Conservation (phyloP, 2,797 vertebrate genomes). For the Lerista edwardsae region DNA sequence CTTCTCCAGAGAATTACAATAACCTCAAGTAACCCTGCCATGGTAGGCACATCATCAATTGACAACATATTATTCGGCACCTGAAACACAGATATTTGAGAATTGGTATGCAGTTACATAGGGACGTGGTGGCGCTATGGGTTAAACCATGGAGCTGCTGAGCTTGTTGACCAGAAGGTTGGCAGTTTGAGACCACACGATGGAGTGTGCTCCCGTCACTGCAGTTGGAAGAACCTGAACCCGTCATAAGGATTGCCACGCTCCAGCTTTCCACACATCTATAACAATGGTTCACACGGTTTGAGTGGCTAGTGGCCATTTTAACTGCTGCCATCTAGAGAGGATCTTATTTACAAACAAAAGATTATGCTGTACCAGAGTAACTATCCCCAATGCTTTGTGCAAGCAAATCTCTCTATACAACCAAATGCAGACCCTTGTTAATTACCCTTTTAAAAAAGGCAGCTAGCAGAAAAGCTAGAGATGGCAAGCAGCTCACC, state of each 20-base stretch:
- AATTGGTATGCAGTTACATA: neutral
- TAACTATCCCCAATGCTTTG: no score
- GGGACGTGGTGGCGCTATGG: no score
- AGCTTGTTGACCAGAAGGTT: no score
- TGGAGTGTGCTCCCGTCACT: no score
- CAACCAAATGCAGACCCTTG: neutral
- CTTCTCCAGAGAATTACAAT: slow-evolving; percentile 92
- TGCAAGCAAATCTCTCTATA: no score
- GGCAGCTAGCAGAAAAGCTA: neutral
- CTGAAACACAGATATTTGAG: slow-evolving; percentile 69
- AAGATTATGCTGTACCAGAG: no score
- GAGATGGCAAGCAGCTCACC: neutral
- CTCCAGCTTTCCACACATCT: neutral
- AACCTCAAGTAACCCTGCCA: slow-evolving; percentile 89
- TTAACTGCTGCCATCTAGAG: no score
- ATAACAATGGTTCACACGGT: neutral
- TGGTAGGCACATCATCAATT: slow-evolving; percentile 76
- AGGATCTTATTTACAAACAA: no score
- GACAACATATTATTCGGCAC: slow-evolving; percentile 80
- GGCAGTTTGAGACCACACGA: no score
- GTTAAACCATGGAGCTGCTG: no score
- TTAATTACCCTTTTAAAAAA: neutral
- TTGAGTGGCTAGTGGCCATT: no score
- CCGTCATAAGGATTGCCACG: neutral
- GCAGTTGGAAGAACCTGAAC: neutral